Base-by-base conservation (phyloP, 1,140 invertebrate species). In the Drosophila watanabei region DNA sequence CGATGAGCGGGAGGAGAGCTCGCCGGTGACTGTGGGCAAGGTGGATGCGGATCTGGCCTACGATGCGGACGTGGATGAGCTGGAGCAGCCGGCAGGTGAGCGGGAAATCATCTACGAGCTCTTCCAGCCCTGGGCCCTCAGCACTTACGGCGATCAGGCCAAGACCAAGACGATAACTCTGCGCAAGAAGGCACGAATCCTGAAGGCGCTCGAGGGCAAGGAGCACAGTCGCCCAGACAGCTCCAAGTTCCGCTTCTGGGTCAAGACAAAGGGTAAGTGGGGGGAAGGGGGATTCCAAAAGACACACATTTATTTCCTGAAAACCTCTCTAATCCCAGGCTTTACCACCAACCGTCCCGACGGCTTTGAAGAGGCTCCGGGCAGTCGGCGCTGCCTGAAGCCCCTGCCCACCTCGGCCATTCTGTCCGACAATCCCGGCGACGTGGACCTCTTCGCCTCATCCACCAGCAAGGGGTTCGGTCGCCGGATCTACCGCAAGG, bases 231-330 rank as follows among this genome's bases (percentile, higher is more conserved):
- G 96, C 87, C 97, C 97, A 2, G 98, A 98, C 91, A 98, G 98
- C 94, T 98, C 97, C 45, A 99, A 98, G 93, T 98, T 99, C 93
- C 95, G 98, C 37, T 98, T 98, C 93, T 99, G 98, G 98, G 98
- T 99, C 73, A 98, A 98, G 94, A 97, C 97, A 75, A 98, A 99
- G 93, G 98, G 98, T 80, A 37, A 78, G 81, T 59, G 2, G 6
- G 11, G 11, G 4, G 11, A 35, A 10, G 10, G 52, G 33, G 11
- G n/a, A 13, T 2, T 35, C 11, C 6, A 5, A 24, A 24, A 37
- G 18, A 16, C 8, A 56, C 8, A 16, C 2, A 37, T 18, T 32
- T 14, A 63, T 8, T 20, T 16, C 3, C 14, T 33, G 52, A 5
- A 10, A 56, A 56, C 5, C 7, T n/a, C 5, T 28, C 5, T 10